Percentiles rank a stretch among this genome's conserved stretches.
Evolutionary conservation across 1,140 invertebrate species (phyloP).

Genomic region (Drosophila ohnishii): DNA sequence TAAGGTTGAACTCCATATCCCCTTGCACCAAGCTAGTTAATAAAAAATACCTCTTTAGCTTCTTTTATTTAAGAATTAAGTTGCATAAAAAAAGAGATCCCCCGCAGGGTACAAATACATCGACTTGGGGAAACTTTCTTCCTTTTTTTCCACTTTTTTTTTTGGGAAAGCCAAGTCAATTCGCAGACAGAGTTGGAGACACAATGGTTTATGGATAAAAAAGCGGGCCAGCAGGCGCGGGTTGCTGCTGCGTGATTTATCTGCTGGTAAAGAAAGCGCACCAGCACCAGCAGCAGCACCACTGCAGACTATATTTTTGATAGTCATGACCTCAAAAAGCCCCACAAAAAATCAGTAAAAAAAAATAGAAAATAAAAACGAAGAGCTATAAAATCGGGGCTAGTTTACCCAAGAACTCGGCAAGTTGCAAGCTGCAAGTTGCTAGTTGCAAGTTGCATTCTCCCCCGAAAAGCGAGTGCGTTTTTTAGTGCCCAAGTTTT

Average conservation of each 20-base stretch:
- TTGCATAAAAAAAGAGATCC: too few relatives aligned
- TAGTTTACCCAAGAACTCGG: slow-evolving; percentile 22
- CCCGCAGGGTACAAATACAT: not conserved
- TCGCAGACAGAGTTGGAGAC: slow-evolving; percentile 13
- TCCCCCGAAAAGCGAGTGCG: slow-evolving; percentile 7
- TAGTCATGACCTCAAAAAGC: slow-evolving; percentile 69
- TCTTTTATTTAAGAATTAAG: not conserved
- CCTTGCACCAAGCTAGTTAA: too few relatives aligned
- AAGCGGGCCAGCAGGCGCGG: not conserved
- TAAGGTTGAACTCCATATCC: too few relatives aligned
- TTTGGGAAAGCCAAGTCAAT: slow-evolving; percentile 2
- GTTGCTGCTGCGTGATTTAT: slow-evolving; percentile 27
- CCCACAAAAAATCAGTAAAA: not conserved
- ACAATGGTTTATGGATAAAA: slow-evolving; percentile 15
- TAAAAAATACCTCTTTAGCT: not conserved
- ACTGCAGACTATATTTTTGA: slow-evolving; percentile 66
- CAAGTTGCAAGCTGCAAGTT: not conserved
- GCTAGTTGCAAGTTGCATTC: not conserved
- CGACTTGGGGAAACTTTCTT: not conserved
- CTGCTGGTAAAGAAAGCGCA: slow-evolving; percentile 4
- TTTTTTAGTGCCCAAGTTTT: slow-evolving; percentile 72
- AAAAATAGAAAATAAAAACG: slow-evolving; percentile 2
- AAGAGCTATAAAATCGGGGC: slow-evolving; percentile 58
- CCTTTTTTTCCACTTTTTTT: too few relatives aligned
- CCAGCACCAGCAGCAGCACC: not conserved